Percentiles rank a stretch among this genome's conserved stretches.
Evolutionary conservation across 2,888 invertebrate genomes (phyloP).

Genomic region (Dicyrtoma fusca): DNA sequence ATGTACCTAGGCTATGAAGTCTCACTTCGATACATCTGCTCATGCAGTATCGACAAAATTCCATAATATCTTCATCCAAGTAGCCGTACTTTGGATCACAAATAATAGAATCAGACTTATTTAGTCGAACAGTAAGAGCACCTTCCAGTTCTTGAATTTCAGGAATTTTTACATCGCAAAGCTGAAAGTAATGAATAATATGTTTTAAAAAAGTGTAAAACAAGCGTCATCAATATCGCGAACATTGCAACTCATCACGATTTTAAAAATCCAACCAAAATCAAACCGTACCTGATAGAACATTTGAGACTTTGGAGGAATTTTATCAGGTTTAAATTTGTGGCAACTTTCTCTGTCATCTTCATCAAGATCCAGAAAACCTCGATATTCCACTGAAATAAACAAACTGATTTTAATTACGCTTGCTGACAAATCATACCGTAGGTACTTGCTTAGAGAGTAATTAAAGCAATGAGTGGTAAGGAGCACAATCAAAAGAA

Average conservation of each 20-base stretch:
- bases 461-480: no score
- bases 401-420: neutral
- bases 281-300: constrained; percentile 74
- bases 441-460: no score
- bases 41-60: constrained; percentile 53
- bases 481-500: no score
- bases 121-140: constrained; percentile 64
- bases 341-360: constrained; percentile 63
- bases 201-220: constrained; percentile 6
- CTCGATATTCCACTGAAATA: constrained; percentile 41
- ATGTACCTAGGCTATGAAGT: constrained; percentile 46
- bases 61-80: constrained; percentile 50
- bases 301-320: constrained; percentile 83
- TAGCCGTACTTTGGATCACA: constrained; percentile 51
- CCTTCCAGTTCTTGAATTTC: constrained; percentile 78
- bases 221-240: no score
- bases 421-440: no score
- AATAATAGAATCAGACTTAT: constrained; percentile 18
- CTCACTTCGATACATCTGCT: constrained; percentile 49
- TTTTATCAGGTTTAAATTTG: constrained; percentile 70
- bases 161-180: constrained; percentile 76
- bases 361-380: constrained; percentile 49
- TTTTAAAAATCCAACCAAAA: neutral
- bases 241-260: no score
- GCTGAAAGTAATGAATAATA: constrained; percentile 62